phyloP scores from a whole-genome alignment of 2,113 vertebrate species.

The Ariopsis seemanni region DNA sequence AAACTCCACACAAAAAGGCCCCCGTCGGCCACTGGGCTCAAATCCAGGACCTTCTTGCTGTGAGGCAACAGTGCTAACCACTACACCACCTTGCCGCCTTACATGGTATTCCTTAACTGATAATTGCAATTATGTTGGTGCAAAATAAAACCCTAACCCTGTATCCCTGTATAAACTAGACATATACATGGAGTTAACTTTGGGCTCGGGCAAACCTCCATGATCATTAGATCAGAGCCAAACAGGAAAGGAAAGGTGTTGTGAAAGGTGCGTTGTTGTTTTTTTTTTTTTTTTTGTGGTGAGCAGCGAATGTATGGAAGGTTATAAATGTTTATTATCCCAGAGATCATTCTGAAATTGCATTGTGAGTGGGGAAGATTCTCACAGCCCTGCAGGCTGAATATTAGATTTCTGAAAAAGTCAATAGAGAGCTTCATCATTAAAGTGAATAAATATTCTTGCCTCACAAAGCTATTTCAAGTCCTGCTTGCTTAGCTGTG shows the following conservation, averaged over 20 bases:
- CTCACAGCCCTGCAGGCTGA: slow-evolving; percentile 67
- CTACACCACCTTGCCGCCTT: too few species aligned
- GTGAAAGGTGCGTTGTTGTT: slow-evolving; percentile 4
- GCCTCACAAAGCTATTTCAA: slow-evolving; percentile 71
- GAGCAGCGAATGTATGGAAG: slow-evolving; percentile 44
- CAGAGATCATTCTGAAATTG: slow-evolving; percentile 66
- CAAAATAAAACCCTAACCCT: not conserved
- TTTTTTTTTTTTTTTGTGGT: slow-evolving; percentile 13
- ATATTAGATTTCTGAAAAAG: slow-evolving; percentile 79
- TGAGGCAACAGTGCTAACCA: too few species aligned
- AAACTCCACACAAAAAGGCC: too few species aligned
- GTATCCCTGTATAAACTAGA: not conserved
- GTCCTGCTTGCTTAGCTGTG: slow-evolving; percentile 62
- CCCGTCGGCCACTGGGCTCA: too few species aligned
- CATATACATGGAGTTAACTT: not conserved
- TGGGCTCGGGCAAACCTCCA: not conserved
- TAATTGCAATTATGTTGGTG: not conserved
- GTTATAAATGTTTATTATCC: slow-evolving; percentile 72
- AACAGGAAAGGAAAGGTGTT: slow-evolving; percentile 29
- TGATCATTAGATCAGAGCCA: slow-evolving; percentile 1
- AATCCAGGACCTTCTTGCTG: too few species aligned
- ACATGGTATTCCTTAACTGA: not conserved
- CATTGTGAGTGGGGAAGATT: slow-evolving; percentile 63
- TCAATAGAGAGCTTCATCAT: slow-evolving; percentile 76
- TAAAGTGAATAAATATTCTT: slow-evolving; percentile 80